These are phyloP conservation scores for Torymus texanus DNA, from an alignment of 2,888 invertebrate species.

Conservation along the genomic window DNA sequence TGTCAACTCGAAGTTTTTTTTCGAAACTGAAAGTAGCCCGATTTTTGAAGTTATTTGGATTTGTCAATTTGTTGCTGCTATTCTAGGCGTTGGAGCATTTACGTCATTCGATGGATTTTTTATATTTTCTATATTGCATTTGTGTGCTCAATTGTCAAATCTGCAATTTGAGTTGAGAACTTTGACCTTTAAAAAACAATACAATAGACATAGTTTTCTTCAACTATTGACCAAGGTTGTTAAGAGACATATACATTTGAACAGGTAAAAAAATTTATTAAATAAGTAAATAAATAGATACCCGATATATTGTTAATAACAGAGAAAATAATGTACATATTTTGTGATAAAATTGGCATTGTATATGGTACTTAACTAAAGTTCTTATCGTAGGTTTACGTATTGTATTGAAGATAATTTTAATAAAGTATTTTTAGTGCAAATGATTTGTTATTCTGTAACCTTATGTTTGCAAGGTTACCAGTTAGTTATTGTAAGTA, in stretches of 20 bases:
- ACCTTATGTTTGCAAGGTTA: slow-evolving; percentile 62
- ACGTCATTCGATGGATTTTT: slow-evolving; percentile 49
- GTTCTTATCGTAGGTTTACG: slow-evolving; percentile 48
- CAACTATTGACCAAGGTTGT: slow-evolving; percentile 41
- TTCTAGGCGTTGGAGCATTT: slow-evolving; percentile 11
- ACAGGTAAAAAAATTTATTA: slow-evolving; percentile 48
- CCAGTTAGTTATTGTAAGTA: slow-evolving; percentile 56
- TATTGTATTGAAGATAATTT: slow-evolving; percentile 59
- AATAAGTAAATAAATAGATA: no score
- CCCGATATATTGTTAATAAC: no score
- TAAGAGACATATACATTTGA: slow-evolving; percentile 56
- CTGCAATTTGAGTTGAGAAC: slow-evolving; percentile 18
- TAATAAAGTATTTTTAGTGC: slow-evolving; percentile 59
- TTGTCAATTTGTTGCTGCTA: slow-evolving; percentile 23
- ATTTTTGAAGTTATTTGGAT: slow-evolving; percentile 39
- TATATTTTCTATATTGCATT: slow-evolving; percentile 49
- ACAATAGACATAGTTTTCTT: neutral
- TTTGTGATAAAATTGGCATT: no score
- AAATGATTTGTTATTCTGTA: slow-evolving; percentile 56
- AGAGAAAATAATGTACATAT: no score
- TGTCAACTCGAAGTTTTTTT: slow-evolving; percentile 41
- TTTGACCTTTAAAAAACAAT: neutral
- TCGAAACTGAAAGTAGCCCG: slow-evolving; percentile 42
- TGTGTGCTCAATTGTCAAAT: slow-evolving; percentile 47
- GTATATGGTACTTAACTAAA: no score